Percentiles rank a stretch among this genome's conserved stretches.
These are phyloP conservation scores for Poeciliopsis gracilis DNA, from an alignment of 2,797 vertebrate species.

Conservation along the genomic window DNA sequence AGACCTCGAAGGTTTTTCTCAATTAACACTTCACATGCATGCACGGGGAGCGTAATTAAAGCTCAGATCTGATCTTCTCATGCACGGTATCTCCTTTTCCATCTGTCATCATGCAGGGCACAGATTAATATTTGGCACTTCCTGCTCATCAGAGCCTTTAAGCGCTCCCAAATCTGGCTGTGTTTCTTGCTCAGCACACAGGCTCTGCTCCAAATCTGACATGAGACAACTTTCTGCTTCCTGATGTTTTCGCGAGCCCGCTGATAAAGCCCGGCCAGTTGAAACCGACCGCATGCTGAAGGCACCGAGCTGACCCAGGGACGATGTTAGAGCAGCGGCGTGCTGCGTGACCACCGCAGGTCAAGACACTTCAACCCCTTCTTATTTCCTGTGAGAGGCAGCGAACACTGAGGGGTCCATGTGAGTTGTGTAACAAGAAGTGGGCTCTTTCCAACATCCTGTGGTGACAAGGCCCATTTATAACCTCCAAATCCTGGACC, in stretches of 20 bases:
- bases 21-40: constrained; percentile 56
- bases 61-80: constrained; percentile 79
- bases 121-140: constrained; percentile 75
- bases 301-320: constrained; percentile 48
- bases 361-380: constrained; percentile 36
- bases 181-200: constrained; percentile 41
- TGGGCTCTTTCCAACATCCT: constrained; percentile 73
- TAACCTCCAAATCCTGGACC: constrained; percentile 66
- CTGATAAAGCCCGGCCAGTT: constrained; percentile 58
- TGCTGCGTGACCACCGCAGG: constrained; percentile 51
- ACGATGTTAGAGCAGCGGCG: constrained; percentile 33
- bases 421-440: constrained; percentile 45
- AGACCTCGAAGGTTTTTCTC: constrained; percentile 59
- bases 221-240: constrained; percentile 61
- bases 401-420: constrained; percentile 30
- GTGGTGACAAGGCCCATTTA: constrained; percentile 74
- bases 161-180: constrained; percentile 63
- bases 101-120: constrained; percentile 73
- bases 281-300: constrained; percentile 32
- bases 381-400: constrained; percentile 23
- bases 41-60: constrained; percentile 69
- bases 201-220: constrained; percentile 64
- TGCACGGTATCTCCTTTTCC: constrained; percentile 75
- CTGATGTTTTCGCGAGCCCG: constrained; percentile 49
- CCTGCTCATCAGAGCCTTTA: constrained; percentile 65